A percentile compares a stretch with the other conserved stretches of the same genome.
Conservation (phyloP, 2,888 invertebrate genomes). For the Abscondita cerata region DNA sequence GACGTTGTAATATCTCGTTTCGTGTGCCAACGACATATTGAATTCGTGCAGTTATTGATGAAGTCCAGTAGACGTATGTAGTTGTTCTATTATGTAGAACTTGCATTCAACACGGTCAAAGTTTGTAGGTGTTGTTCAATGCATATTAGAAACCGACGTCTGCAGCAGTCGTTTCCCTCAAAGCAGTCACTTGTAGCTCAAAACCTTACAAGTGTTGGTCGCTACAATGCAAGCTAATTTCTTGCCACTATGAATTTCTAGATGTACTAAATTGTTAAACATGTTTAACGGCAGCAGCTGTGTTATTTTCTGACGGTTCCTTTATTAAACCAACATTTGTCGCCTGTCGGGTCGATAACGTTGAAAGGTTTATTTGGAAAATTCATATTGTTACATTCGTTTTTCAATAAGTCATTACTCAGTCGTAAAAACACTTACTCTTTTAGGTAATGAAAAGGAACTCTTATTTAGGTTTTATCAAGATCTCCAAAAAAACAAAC, state of each 20-base stretch:
- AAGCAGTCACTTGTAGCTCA: constrained; percentile 41
- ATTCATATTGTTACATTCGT: too few species aligned
- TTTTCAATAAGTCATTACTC: too few species aligned
- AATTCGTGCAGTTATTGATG: constrained; percentile 41
- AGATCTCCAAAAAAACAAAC: too few species aligned
- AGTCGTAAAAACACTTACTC: too few species aligned
- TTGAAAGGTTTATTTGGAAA: not conserved
- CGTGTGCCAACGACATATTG: constrained; percentile 49
- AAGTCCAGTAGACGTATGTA: constrained; percentile 35
- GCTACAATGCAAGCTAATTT: constrained; percentile 44
- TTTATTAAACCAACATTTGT: constrained; percentile 20
- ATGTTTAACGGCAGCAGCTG: constrained; percentile 23
- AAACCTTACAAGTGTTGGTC: constrained; percentile 42
- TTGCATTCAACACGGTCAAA: constrained; percentile 45
- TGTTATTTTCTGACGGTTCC: constrained; percentile 21
- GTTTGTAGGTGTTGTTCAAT: constrained; percentile 54
- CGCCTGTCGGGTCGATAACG: not conserved
- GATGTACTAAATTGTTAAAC: constrained; percentile 31
- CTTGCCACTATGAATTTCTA: constrained; percentile 44
- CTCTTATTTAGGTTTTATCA: too few species aligned
- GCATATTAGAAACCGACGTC: constrained; percentile 46
- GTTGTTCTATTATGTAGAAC: constrained; percentile 36
- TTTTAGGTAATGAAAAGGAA: too few species aligned
- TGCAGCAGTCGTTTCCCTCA: constrained; percentile 35
- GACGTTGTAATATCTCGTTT: constrained; percentile 45